These are phyloP conservation scores for Drosophila fuyamai DNA, from an alignment of 1,140 invertebrate genomes.

Conservation along the genomic window DNA sequence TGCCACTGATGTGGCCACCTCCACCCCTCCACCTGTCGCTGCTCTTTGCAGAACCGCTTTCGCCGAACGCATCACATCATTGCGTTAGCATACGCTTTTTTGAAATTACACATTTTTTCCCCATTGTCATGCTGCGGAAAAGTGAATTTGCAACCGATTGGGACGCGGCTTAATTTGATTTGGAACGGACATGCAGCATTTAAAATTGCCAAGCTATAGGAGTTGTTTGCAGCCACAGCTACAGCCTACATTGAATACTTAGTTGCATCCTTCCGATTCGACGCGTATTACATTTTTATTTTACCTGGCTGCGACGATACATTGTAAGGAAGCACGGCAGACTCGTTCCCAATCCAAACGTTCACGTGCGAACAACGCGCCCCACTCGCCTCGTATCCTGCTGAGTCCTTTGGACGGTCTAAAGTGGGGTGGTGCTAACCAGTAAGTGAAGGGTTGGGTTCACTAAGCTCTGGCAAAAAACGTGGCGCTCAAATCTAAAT, in stretches of 20 bases:
- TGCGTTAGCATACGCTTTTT: conserved; percentile 38
- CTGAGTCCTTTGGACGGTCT: conserved; percentile 7
- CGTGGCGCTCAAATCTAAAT: conserved; percentile 66
- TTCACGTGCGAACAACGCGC: conserved; percentile 25
- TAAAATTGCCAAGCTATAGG: neutral
- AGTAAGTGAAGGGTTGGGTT: neutral
- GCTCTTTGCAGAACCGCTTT: conserved; percentile 8
- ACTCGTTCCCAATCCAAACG: conserved; percentile 16
- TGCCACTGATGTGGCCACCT: conserved; percentile 47
- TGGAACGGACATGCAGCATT: conserved; percentile 24
- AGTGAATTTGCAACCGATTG: conserved; percentile 18
- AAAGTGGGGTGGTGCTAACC: neutral
- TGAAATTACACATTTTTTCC: conserved; percentile 23
- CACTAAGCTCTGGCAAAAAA: conserved; percentile 25
- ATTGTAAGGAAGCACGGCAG: too few relatives aligned
- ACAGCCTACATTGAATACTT: neutral
- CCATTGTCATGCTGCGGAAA: conserved; percentile 21
- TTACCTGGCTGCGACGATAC: too few relatives aligned
- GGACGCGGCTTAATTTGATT: conserved; percentile 37
- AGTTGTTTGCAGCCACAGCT: neutral
- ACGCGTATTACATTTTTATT: too few relatives aligned
- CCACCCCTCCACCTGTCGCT: neutral
- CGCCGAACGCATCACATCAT: conserved; percentile 23
- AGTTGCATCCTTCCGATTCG: too few relatives aligned
- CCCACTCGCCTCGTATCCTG: neutral